Evolutionary conservation across 30 jellyfish, hydroid and myxozoan species (phyloP).

Genomic region (Chironex yamaguchii): DNA sequence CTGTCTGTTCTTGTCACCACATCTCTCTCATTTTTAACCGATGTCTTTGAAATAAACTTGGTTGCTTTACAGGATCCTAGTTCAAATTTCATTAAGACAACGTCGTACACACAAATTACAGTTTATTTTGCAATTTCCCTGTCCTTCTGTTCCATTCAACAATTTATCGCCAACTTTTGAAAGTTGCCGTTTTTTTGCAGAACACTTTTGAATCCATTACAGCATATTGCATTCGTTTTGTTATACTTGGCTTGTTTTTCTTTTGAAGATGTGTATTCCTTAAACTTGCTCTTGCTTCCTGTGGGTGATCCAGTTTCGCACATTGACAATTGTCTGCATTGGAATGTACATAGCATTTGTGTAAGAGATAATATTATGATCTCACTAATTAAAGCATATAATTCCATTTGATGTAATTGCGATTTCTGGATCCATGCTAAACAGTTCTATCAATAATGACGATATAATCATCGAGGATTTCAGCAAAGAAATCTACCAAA

Average conservation of each 20-base stretch:
- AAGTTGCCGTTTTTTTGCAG: neutral
- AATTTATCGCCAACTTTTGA: neutral
- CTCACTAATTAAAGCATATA: slow-evolving; percentile 5
- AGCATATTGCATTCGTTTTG: slow-evolving; percentile 9
- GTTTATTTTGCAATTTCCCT: slow-evolving; percentile 18
- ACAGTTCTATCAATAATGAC: slow-evolving; percentile 5
- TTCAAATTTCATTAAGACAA: neutral
- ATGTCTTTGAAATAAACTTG: too few species aligned
- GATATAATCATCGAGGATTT: slow-evolving; percentile 11
- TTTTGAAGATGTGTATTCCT: neutral
- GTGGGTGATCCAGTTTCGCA: slow-evolving; percentile 27
- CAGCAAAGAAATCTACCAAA: slow-evolving; percentile 50
- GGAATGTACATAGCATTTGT: neutral
- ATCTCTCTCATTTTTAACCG: slow-evolving; percentile 13
- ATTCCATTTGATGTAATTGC: slow-evolving; percentile 5
- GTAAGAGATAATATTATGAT: slow-evolving; percentile 16
- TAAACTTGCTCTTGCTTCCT: neutral
- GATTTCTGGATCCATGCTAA: slow-evolving; percentile 21
- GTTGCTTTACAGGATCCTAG: slow-evolving; percentile 11
- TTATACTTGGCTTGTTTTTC: neutral
- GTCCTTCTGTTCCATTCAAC: neutral
- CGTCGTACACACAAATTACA: slow-evolving; percentile 4
- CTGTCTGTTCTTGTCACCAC: slow-evolving; percentile 5
- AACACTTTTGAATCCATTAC: neutral
- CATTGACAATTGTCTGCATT: slow-evolving; percentile 6